Conservation (phyloP, 2,113 vertebrate genomes). For the Drymodes brunneopygia region DNA sequence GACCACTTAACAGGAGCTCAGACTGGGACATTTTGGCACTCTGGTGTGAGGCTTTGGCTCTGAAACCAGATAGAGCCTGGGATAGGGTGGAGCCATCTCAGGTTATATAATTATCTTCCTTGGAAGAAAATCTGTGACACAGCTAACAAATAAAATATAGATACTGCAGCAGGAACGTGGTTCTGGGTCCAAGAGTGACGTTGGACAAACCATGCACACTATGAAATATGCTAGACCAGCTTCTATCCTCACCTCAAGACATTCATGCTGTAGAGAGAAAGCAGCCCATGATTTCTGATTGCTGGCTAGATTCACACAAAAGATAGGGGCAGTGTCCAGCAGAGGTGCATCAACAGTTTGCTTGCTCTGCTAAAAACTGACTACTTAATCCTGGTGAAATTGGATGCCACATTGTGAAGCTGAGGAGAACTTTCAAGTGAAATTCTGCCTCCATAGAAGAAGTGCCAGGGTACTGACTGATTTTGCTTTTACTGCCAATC, state of each 20-base stretch:
- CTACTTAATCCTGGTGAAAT: background rate
- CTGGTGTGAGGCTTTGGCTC: background rate
- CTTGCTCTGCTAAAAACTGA: background rate
- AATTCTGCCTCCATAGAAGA: background rate
- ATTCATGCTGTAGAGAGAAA: background rate
- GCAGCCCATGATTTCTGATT: background rate
- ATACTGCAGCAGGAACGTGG: fast-evolving
- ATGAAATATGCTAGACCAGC: background rate
- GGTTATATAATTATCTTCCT: background rate
- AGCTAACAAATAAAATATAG: background rate
- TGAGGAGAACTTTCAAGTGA: background rate
- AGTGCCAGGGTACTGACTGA: background rate
- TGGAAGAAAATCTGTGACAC: background rate
- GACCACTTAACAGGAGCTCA: background rate
- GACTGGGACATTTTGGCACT: background rate
- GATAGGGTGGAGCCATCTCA: background rate
- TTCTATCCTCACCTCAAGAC: background rate
- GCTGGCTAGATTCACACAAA: background rate
- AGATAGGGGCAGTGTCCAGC: background rate
- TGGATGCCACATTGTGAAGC: background rate
- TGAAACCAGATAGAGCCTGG: background rate
- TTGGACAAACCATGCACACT: background rate
- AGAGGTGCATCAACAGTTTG: background rate
- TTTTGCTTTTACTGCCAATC: background rate
- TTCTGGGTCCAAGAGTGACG: background rate